Conservation (phyloP, 2,113 vertebrate genomes). For the Xenopus borealis region DNA sequence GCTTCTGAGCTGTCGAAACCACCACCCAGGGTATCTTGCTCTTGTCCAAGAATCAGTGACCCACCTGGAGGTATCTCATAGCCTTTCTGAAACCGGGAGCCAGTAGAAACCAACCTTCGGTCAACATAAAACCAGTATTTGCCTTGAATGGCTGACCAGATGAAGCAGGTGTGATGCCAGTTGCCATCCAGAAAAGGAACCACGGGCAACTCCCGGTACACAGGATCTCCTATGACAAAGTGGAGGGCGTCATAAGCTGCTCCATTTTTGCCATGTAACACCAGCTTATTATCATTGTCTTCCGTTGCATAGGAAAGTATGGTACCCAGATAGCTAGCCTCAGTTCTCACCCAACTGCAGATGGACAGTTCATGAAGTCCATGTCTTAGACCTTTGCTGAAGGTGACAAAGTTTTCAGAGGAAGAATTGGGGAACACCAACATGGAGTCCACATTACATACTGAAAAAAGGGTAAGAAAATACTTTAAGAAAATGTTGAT, state of each 20-base stretch:
- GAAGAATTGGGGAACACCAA: constrained; percentile 72
- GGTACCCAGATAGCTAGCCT: constrained; percentile 60
- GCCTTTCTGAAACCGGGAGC: constrained; percentile 71
- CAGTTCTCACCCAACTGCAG: constrained; percentile 73
- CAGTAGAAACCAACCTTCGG: constrained; percentile 62
- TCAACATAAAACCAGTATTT: constrained; percentile 75
- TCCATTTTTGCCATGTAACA: constrained; percentile 56
- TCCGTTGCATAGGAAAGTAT: constrained; percentile 69
- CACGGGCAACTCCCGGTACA: constrained; percentile 66
- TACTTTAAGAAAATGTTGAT: no score
- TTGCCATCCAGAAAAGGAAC: constrained; percentile 57
- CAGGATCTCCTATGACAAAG: constrained; percentile 67
- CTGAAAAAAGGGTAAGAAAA: constrained; percentile 47
- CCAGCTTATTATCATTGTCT: constrained; percentile 67
- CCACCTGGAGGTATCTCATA: constrained; percentile 73
- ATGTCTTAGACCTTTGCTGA: constrained; percentile 51
- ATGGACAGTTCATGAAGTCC: constrained; percentile 69
- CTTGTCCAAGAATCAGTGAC: constrained; percentile 69
- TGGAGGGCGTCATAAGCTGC: constrained; percentile 39
- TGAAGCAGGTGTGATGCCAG: constrained; percentile 82
- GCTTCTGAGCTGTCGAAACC: constrained; percentile 61
- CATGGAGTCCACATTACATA: constrained; percentile 62
- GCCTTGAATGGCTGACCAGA: constrained; percentile 75
- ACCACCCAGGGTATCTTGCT: constrained; percentile 55
- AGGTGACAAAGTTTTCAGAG: constrained; percentile 53